These are phyloP conservation scores for Phyllotis vaccarum DNA, from an alignment of 2,797 vertebrate species.

Conservation along the genomic window DNA sequence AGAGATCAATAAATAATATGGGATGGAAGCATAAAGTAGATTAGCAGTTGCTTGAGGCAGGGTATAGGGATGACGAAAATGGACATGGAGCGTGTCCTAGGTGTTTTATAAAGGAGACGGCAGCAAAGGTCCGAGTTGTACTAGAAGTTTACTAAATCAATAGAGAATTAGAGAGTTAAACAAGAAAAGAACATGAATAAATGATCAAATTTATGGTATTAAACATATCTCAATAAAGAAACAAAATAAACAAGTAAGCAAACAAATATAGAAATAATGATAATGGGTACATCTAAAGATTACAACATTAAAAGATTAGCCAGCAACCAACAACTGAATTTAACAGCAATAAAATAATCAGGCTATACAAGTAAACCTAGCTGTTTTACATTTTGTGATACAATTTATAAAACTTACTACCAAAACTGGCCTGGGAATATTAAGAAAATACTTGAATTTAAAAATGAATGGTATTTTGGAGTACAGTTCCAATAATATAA, in stretches of 20 bases:
- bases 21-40: background rate
- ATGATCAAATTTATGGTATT: background rate
- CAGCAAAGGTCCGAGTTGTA: background rate
- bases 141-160: background rate
- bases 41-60: background rate
- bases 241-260: background rate
- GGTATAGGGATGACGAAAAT: background rate
- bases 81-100: background rate
- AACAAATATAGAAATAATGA: background rate
- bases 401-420: background rate
- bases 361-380: background rate
- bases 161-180: background rate
- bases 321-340: background rate
- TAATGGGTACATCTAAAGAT: background rate
- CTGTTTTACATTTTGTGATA: background rate
- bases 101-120: background rate
- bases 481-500: background rate
- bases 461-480: background rate
- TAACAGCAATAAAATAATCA: background rate
- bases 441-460: background rate
- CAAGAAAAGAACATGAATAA: background rate
- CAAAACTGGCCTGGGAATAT: background rate
- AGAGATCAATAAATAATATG: slow-evolving; percentile 63
- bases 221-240: background rate
- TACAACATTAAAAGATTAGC: too few relatives aligned